Conservation (phyloP, 2,888 invertebrate genomes). For the Phlogophora meticulosa region DNA sequence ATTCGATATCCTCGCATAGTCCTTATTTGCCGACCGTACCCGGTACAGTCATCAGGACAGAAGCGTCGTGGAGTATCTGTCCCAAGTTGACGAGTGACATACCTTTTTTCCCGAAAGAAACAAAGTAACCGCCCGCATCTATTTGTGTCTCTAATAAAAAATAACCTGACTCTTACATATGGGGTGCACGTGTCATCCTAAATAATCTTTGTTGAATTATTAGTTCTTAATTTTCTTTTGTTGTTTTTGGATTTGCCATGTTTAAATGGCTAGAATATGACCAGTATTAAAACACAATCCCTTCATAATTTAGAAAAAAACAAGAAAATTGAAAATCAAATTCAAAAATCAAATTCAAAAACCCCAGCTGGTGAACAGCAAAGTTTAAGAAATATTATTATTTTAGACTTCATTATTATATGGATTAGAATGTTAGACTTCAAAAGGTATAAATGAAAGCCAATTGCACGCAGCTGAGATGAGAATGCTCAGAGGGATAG, state of each 20-base stretch:
- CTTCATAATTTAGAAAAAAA: no score
- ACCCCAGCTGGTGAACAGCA: no score
- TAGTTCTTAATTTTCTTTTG: constrained; percentile 16
- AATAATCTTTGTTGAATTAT: constrained; percentile 42
- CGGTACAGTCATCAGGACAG: constrained; percentile 57
- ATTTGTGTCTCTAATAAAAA: constrained; percentile 67
- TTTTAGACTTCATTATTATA: no score
- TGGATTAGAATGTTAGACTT: no score
- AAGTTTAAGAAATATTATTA: no score
- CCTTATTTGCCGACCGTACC: constrained; percentile 50
- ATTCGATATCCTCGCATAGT: constrained; percentile 35
- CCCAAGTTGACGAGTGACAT: constrained; percentile 69
- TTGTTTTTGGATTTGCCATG: not conserved
- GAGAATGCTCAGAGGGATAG: no score
- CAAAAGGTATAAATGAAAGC: no score
- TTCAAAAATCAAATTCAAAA: no score
- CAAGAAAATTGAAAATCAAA: not conserved
- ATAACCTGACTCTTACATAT: constrained; percentile 55
- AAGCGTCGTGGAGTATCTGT: constrained; percentile 59
- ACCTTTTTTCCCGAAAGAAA: constrained; percentile 65
- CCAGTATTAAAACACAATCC: no score
- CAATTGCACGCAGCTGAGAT: no score
- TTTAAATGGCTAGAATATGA: not conserved
- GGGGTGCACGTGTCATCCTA: constrained; percentile 60
- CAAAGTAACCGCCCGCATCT: constrained; percentile 61